phyloP scores from a whole-genome alignment of 2,113 vertebrate genomes.

The Pteronura brasiliensis region DNA sequence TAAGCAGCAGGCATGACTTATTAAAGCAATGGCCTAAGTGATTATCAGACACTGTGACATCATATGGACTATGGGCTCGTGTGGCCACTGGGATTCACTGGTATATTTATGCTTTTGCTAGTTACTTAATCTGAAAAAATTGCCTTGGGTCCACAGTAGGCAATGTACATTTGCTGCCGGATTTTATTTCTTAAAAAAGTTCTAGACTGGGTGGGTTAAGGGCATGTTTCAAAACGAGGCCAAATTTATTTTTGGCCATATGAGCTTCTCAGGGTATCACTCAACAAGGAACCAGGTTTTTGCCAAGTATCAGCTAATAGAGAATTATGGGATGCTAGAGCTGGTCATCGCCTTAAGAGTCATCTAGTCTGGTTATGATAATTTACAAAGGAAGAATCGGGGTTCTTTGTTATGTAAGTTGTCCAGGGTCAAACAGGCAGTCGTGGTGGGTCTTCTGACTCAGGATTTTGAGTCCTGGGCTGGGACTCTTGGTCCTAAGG shows the following conservation, averaged over 20 bases:
- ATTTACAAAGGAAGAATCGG: not conserved
- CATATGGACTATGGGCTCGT: not conserved
- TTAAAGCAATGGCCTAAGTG: not conserved
- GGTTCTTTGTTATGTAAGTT: not conserved
- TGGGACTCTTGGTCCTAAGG: not conserved
- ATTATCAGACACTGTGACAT: not conserved
- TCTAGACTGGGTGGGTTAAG: not conserved
- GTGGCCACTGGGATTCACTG: not conserved
- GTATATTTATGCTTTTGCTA: not conserved
- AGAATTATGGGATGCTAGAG: not conserved
- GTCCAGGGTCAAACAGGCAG: not conserved
- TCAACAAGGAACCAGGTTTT: not conserved
- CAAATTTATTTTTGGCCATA: not conserved
- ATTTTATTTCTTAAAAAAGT: not conserved
- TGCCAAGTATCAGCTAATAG: not conserved
- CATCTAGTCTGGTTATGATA: not conserved
- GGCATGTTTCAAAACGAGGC: not conserved
- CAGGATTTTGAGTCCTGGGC: not conserved
- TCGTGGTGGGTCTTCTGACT: not conserved
- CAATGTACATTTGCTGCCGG: not conserved
- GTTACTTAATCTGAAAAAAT: not conserved
- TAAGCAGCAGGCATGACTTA: not conserved
- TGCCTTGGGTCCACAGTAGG: not conserved
- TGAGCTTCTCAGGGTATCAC: not conserved
- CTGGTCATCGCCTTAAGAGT: not conserved